Conservation (phyloP, 2,113 vertebrate species). For the Lophura nycthemera region DNA sequence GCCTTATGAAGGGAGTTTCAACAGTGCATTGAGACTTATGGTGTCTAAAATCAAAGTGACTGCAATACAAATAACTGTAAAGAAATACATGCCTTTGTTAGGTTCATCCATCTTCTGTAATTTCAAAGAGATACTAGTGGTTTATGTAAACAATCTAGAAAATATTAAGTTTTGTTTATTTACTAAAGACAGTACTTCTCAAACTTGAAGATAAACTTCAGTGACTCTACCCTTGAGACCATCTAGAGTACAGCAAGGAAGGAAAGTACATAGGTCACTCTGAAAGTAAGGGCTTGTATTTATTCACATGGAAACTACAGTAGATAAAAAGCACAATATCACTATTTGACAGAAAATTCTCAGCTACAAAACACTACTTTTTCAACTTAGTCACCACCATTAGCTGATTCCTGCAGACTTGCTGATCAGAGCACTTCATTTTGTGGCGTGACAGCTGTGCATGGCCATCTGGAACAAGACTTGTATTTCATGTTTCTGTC, state of each 20-base stretch:
- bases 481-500: no score
- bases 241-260: neutral
- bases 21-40: neutral
- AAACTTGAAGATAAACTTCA: neutral
- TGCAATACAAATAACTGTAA: neutral
- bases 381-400: no score
- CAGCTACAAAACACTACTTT: no score
- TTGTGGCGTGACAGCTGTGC: no score
- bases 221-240: fast-evolving
- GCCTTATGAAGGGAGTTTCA: neutral
- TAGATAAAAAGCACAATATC: no score
- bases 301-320: no score
- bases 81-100: neutral
- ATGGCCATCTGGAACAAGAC: no score
- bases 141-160: neutral
- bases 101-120: neutral
- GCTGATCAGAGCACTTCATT: no score
- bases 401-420: no score
- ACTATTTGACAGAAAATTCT: no score
- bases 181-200: neutral
- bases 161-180: neutral
- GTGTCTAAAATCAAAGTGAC: neutral
- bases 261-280: neutral
- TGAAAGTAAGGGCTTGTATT: no score
- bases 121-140: neutral